Conservation (phyloP, 2,113 vertebrate genomes). For the Desmodus rotundus region DNA sequence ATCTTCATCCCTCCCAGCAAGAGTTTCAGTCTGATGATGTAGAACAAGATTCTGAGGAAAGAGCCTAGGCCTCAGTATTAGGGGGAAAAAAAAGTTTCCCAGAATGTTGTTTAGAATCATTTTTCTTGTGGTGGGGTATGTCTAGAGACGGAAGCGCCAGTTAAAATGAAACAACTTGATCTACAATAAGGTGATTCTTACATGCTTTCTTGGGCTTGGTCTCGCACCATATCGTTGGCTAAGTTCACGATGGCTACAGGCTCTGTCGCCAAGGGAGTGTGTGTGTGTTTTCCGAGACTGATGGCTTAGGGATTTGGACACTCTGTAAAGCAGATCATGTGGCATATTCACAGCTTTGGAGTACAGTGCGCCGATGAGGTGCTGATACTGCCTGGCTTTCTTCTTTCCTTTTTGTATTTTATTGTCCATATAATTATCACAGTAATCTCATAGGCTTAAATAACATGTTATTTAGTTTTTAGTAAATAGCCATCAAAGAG, state of each 20-base stretch:
- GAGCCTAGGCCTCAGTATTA: conserved; percentile 18
- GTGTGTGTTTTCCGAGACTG: not conserved
- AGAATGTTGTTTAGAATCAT: conserved; percentile 1
- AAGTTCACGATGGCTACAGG: not conserved
- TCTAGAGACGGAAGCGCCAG: not conserved
- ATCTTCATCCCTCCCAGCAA: conserved; percentile 66
- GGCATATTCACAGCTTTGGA: not conserved
- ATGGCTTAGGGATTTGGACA: not conserved
- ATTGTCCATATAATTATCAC: not conserved
- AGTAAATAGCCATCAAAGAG: conserved; percentile 1
- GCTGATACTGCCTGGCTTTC: not conserved
- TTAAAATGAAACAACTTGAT: conserved; percentile 31
- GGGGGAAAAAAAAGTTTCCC: not conserved
- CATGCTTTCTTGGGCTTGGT: not conserved
- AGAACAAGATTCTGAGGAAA: conserved; percentile 54
- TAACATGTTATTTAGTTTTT: conserved; percentile 31
- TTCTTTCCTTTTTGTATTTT: not conserved
- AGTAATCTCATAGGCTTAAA: not conserved
- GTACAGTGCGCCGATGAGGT: not conserved
- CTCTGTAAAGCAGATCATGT: not conserved
- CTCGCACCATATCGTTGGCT: not conserved
- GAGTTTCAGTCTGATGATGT: conserved; percentile 56
- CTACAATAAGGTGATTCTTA: conserved; percentile 1
- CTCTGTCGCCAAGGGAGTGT: not conserved
- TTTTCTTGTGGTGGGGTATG: not conserved